Base-by-base conservation (phyloP, 2,888 invertebrate genomes). In the Hirtodrosophila cameraria region DNA sequence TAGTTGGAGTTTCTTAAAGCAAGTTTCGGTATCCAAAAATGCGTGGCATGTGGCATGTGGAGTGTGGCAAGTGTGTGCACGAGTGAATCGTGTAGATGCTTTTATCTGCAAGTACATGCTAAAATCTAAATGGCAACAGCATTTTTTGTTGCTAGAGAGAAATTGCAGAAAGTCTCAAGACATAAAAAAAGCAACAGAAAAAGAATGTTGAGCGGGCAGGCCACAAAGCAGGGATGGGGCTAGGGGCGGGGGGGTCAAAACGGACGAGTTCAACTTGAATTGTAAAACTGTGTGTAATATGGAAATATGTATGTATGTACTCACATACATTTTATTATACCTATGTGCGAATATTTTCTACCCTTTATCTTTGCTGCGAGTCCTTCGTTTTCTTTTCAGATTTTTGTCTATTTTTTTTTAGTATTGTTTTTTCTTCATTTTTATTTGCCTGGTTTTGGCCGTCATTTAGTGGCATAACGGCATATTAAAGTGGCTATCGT, bases 71-170 rank as follows among this genome's bases (percentile, higher is more conserved):
- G n/a, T n/a, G n/a, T n/a, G 60, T 66, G 70, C 52, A 60, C 55
- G 57, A 63, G 58, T 62, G 60, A 13, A 70, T 73, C 62, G 63
- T 63, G 67, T 61, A 75, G 55, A 76, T 65, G 65, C 61, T 74
- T 71, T 59, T 80, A 83, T 75, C 75, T 65, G 52, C 33, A 46
- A 53, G 62, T 50, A 64, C 57, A 80, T 66, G 69, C 65, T 62
- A 69, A 77, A 77, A 77, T 72, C 84, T 77, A 69, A 70, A 70
- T 76, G 77, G 62, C 43, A 77, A 70, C 71, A 57, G 71, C 57
- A 58, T 53, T 57, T 23, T 23, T 23, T 48, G 45, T 53, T 42
- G 35, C n/a, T n/a, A 59, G 54, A 50, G 55, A 72, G 59, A 41
- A 66, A 58, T 63, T 68, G 41, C 36, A 43, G 12, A 36, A 66